Evolutionary conservation across 2,797 vertebrate species (phyloP), one percentile per base, ranked within the genome.

Genomic region (Coregonus ussuriensis): DNA sequence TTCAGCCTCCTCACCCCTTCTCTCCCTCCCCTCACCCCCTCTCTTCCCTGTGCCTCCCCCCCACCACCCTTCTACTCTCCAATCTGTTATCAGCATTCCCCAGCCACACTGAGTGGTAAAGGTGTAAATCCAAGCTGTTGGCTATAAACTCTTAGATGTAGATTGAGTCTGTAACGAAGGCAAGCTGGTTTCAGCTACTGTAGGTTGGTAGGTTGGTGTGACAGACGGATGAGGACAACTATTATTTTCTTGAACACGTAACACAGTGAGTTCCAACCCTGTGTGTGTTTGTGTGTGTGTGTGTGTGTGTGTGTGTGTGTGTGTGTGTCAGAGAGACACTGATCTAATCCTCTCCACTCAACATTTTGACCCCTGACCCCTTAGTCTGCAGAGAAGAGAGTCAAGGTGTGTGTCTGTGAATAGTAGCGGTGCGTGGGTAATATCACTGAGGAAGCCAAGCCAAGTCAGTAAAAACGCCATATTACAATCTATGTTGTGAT

Each of bases 301-400:
- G 74, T 56, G 66, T 33, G 52, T 76, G 72, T 9, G 41, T 37
- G 54, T 53, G 29, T 41, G 52, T 15, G 16, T 74, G 35, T 41
- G 74, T 71, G 65, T 53, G 71, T 80, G 69, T 68, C 51, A 56
- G 25, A 70, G 62, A 65, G 63, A 65, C 15, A 18, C 54, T 56
- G 18, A 56, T n/a, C 63, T 65, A 65, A 65, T 31, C 9, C 63
- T 29, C n/a, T 31, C 25, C 63, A 29, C 29, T 29, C 11, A 14
- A 33, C 7, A 1, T 4, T 25, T 65, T 65, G 21, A 29, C 3
- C 21, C 21, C 21, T 15, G 25, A 25, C 25, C 25, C 25, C 25
- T 25, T 25, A 25, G 25, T 25, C 25, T 25, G 25, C 25, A 25
- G 25, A 25, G 25, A 25, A 25, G 25, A 25, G 25, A 25, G 25